Base-by-base conservation (phyloP, 2,888 invertebrate species). In the Watsonalla cultraria region DNA sequence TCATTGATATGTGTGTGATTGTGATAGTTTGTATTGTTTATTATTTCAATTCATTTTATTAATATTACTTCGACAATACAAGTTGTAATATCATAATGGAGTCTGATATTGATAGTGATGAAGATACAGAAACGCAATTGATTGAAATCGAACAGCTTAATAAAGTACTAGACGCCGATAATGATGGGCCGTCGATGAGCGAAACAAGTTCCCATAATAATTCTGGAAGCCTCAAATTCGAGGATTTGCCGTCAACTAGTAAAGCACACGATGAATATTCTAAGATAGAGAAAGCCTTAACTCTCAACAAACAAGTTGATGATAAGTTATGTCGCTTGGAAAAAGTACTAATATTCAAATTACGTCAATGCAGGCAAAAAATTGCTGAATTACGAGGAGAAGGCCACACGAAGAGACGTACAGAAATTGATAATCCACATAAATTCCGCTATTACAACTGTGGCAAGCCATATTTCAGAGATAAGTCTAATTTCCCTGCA, bases 391-490 rank as follows among this genome's bases (percentile, higher is more conserved):
- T 81, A 8, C 66, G 73, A 47, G 45, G 51, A 42, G 45, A 51
- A 42, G 2, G 42, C 42, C 11, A 11, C 42, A 42, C 11, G 11
- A 42, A 42, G 11, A 42, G 11, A 42, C 5, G 59, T 9, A 42
- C 51, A 11, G 46, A 55, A 0, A 46, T 47, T 6, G 73, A 71
- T 0, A 73, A 59, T 61, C 51, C 56, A 14, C 69, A 69, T n/a
- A 59, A 59, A 49, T 86, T 82, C 37, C 72, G 77, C 34, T 82
- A 84, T 45, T 71, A 80, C 0, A 72, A 70, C 51, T 88, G 92
- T 71, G 91, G 93, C 37, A 87, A 92, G 65, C 92, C 95, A 0
- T 96, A 94, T 70, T 96, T 96, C 62, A 95, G 94, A 68, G 94
- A 94, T 64, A 81, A 73, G 24, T 66, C 83, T 15, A 87, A 90